A percentile compares a stretch with the other conserved stretches of the same genome.
phyloP scores from a whole-genome alignment of 1,140 invertebrate genomes.

The Halyomorpha halys region DNA sequence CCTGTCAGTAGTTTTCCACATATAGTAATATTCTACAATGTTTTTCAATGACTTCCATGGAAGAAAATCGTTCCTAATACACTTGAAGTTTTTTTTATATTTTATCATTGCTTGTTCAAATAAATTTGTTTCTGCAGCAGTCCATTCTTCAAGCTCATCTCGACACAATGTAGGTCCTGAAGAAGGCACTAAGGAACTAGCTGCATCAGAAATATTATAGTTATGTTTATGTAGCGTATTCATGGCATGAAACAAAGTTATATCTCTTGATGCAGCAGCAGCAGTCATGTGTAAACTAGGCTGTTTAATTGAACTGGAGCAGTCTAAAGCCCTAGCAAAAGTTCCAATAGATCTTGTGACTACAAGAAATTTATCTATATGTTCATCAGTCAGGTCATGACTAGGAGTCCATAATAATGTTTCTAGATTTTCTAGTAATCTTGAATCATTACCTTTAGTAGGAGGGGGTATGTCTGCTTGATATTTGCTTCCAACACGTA shows the following conservation, averaged over 20 bases:
- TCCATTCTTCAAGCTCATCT: conserved; percentile 99
- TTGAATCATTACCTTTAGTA: conserved; percentile 59
- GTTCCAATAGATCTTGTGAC: conserved; percentile 55
- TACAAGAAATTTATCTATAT: conserved; percentile 98
- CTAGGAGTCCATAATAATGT: conserved; percentile 88
- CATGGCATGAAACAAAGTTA: conserved; percentile 88
- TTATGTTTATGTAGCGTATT: conserved; percentile 86
- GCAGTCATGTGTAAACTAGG: not conserved
- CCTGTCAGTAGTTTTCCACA: conserved; percentile 99
- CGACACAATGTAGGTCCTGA: conserved; percentile 92
- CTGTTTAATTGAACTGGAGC: not conserved
- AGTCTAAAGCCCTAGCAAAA: conserved; percentile 8
- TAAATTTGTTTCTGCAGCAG: conserved; percentile 94
- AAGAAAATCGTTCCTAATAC: conserved; percentile 95
- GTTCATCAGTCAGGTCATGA: conserved; percentile 79
- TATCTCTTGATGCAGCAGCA: conserved; percentile 5
- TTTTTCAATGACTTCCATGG: conserved; percentile 99
- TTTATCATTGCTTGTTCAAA: conserved; percentile 99
- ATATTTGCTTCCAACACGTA: conserved; percentile 85
- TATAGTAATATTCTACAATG: conserved; percentile 99
- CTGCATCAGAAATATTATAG: conserved; percentile 85
- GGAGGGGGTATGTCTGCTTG: conserved; percentile 80
- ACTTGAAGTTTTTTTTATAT: conserved; percentile 98
- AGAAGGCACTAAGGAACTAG: conserved; percentile 86
- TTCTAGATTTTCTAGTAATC: conserved; percentile 72